Conservation (phyloP, 2,888 invertebrate species). For the Brachypalpus laphriformis region DNA sequence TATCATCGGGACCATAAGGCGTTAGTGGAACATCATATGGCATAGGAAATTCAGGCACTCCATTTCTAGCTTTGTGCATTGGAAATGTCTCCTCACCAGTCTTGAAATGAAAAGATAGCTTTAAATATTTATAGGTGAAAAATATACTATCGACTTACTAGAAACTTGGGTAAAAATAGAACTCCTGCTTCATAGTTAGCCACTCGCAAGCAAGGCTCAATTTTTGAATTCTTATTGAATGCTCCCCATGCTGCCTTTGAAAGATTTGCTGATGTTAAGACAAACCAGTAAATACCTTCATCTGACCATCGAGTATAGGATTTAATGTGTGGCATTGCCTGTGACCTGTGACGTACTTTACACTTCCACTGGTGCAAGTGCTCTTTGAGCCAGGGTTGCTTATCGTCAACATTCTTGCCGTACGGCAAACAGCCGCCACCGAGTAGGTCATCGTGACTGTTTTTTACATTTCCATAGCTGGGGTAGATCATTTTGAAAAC, state of each 20-base stretch:
- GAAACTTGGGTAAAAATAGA: constrained; percentile 91
- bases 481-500: constrained; percentile 89
- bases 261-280: constrained; percentile 96
- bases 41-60: constrained; percentile 85
- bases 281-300: constrained; percentile 88
- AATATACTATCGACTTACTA: constrained; percentile 86
- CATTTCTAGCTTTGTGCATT: constrained; percentile 80
- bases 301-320: constrained; percentile 91
- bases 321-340: constrained; percentile 98
- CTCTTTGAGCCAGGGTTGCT: constrained; percentile 92
- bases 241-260: constrained; percentile 99
- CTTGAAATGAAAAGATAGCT: constrained; percentile 81
- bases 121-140: neutral
- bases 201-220: constrained; percentile 86
- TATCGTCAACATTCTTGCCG: constrained; percentile 88
- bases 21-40: constrained; percentile 93
- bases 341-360: constrained; percentile 86
- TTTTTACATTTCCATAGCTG: constrained; percentile 91
- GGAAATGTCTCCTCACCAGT: constrained; percentile 86
- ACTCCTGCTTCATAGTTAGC: constrained; percentile 97
- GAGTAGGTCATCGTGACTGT: constrained; percentile 91
- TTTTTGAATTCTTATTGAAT: constrained; percentile 84
- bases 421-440: constrained; percentile 97
- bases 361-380: constrained; percentile 94
- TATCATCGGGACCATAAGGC: constrained; percentile 88